phyloP scores from a whole-genome alignment of 30 jellyfish, hydroid and myxozoan species.

The Aurelia aurita complex sp. Pacific region DNA sequence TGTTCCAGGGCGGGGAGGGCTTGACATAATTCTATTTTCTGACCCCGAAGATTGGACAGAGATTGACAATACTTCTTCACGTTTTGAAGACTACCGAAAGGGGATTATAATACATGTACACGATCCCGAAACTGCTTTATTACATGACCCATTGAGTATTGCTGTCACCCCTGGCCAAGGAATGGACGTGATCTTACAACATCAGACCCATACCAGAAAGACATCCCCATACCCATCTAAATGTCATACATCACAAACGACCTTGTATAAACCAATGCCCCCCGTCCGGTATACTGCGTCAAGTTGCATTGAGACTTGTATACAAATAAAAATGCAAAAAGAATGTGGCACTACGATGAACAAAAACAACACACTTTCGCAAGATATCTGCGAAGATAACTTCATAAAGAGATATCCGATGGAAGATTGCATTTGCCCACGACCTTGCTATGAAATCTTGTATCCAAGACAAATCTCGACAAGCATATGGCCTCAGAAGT shows the following conservation, averaged over 20 bases:
- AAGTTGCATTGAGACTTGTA: conserved; percentile 33
- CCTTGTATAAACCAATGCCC: conserved; percentile 6
- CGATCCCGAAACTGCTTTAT: conserved; percentile 31
- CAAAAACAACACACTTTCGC: neutral
- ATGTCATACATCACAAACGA: conserved; percentile 42
- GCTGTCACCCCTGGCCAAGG: conserved; percentile 32
- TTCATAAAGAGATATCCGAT: conserved; percentile 7
- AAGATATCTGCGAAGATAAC: conserved; percentile 5
- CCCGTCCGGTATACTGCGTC: conserved; percentile 31
- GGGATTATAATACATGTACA: conserved; percentile 21
- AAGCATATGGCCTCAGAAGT: conserved; percentile 36
- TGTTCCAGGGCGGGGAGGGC: conserved; percentile 29
- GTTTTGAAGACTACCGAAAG: conserved; percentile 35
- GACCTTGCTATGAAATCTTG: conserved; percentile 36
- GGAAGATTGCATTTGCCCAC: conserved; percentile 39
- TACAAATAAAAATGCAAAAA: conserved; percentile 5
- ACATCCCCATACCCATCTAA: conserved; percentile 41
- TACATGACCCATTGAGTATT: conserved; percentile 4
- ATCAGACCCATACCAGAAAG: conserved; percentile 11
- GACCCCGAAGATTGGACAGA: conserved; percentile 22
- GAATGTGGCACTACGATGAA: conserved; percentile 3
- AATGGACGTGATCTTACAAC: conserved; percentile 9
- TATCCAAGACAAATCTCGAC: conserved; percentile 2
- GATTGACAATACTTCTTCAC: neutral
- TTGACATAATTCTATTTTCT: conserved; percentile 24